Percentiles rank a stretch among this genome's conserved stretches.
phyloP scores from a whole-genome alignment of 2,797 vertebrate genomes.

The Pithecia hirsuta region DNA sequence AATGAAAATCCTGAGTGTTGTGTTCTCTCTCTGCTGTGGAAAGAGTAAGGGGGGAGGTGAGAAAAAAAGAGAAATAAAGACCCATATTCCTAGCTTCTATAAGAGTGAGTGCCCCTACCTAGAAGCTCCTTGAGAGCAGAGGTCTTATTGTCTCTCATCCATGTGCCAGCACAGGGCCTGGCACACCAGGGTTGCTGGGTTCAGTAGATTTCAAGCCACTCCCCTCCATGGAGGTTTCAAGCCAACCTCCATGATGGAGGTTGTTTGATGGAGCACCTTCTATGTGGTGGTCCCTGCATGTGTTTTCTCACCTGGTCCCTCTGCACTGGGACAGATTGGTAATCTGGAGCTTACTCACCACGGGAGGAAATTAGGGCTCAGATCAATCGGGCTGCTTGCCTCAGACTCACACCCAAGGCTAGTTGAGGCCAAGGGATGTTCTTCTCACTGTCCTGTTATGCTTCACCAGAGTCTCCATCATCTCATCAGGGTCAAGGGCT shows the following conservation, averaged over 20 bases:
- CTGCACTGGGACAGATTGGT: not conserved
- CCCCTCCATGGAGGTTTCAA: not conserved
- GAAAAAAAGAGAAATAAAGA: not conserved
- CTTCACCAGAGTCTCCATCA: not conserved
- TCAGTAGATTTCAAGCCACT: not conserved
- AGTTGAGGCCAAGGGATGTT: not conserved
- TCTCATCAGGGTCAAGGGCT: not conserved
- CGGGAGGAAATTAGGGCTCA: not conserved
- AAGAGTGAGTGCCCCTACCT: not conserved
- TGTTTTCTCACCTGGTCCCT: not conserved
- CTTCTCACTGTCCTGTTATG: not conserved
- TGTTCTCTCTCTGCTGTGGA: not conserved
- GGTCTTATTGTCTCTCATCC: not conserved
- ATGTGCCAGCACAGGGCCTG: not conserved
- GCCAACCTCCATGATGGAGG: not conserved
- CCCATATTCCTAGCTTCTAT: not conserved
- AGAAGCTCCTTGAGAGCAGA: not conserved
- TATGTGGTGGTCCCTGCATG: not conserved
- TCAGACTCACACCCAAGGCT: not conserved
- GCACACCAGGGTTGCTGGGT: not conserved
- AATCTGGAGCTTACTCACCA: not conserved
- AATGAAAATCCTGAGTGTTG: not conserved
- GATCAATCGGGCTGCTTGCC: not conserved
- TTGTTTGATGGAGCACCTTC: not conserved
- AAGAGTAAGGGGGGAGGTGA: not conserved